These are phyloP conservation scores for Drosophila putrida DNA, from an alignment of 2,888 invertebrate genomes.

Conservation along the genomic window DNA sequence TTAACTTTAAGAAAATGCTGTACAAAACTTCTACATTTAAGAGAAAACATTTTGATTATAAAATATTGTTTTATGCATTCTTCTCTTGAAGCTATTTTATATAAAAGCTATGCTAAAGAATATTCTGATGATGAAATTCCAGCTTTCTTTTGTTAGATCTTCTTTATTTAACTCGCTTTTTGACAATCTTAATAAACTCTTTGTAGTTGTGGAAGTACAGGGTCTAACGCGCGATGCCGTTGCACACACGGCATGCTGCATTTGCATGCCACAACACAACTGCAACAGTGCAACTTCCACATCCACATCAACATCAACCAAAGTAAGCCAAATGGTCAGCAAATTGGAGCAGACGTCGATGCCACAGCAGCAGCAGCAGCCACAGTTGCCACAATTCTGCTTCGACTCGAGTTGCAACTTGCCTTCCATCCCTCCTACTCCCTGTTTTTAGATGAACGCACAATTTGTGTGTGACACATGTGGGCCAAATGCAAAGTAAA, in stretches of 20 bases:
- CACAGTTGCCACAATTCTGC: slow-evolving; percentile 23
- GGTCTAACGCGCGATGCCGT: slow-evolving; percentile 35
- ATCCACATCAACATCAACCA: slow-evolving; percentile 15
- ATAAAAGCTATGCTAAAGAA: too few species aligned
- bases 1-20: too few species aligned
- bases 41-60: too few species aligned
- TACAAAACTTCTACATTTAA: too few species aligned
- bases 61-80: too few species aligned
- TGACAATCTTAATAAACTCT: background rate
- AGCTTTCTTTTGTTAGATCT: too few species aligned
- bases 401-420: background rate
- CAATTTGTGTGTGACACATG: slow-evolving; percentile 69
- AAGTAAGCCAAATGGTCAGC: slow-evolving; percentile 78
- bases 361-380: slow-evolving; percentile 32
- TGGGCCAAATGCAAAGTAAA: slow-evolving; percentile 64
- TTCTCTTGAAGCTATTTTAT: too few species aligned
- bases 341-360: slow-evolving; percentile 63
- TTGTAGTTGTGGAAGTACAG: background rate
- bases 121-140: too few species aligned
- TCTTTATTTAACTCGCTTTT: too few species aligned
- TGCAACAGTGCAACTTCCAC: slow-evolving; percentile 27
- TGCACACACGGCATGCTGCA: slow-evolving; percentile 52
- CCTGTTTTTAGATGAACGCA: slow-evolving; percentile 58
- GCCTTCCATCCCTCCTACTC: background rate
- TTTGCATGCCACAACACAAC: slow-evolving; percentile 66